phyloP scores from a whole-genome alignment of 2,888 invertebrate species.

The Drosophila subquinaria region DNA sequence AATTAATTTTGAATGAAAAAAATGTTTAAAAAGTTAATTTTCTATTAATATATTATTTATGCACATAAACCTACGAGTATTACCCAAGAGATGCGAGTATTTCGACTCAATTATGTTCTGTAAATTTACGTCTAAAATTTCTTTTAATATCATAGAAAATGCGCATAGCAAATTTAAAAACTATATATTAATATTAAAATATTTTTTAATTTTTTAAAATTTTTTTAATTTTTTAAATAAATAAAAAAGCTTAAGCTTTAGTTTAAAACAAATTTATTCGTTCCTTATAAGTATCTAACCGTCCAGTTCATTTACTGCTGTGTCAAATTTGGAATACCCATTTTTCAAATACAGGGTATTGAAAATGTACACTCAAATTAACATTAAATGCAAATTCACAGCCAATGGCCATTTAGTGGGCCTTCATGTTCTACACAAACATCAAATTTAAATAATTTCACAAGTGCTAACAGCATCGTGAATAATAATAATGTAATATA shows the following conservation, averaged over 20 bases:
- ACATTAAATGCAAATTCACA: slow-evolving; percentile 25
- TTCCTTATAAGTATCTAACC: neutral
- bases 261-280: neutral
- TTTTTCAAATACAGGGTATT: slow-evolving; percentile 6
- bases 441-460: slow-evolving; percentile 39
- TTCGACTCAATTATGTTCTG: neutral
- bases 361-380: slow-evolving; percentile 8
- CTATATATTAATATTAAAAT: no score
- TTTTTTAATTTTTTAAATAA: no score
- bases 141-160: neutral
- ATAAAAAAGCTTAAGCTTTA: no score
- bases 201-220: no score
- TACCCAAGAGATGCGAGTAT: neutral
- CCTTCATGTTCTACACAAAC: slow-evolving; percentile 10
- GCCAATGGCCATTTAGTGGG: slow-evolving; percentile 21
- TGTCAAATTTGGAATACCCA: no score
- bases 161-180: neutral
- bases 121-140: neutral
- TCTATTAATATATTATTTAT: neutral
- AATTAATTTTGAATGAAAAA: neutral
- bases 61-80: neutral
- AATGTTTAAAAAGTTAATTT: no score
- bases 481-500: slow-evolving; percentile 37
- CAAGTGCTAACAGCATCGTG: slow-evolving; percentile 24
- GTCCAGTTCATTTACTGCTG: neutral